phyloP scores from a whole-genome alignment of 2,113 vertebrate genomes.

The Boleophthalmus pectinirostris region DNA sequence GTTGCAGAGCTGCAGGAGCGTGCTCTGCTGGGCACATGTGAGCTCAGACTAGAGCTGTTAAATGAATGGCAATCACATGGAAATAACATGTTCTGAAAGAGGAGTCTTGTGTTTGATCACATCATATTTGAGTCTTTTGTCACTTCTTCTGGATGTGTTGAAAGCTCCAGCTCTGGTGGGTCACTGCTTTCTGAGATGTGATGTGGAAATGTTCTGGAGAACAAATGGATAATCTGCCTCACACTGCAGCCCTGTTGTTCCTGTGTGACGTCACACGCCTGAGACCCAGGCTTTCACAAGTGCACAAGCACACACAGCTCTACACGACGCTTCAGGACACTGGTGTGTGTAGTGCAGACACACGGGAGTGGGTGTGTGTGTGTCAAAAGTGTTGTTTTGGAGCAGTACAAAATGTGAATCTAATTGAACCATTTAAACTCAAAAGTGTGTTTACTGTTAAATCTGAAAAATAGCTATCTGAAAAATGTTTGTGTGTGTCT shows the following conservation, averaged over 20 bases:
- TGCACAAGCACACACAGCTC: background rate
- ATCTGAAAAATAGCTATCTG: too few relatives aligned
- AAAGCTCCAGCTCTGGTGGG: too few relatives aligned
- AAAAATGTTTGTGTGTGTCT: too few relatives aligned
- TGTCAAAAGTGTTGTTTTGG: background rate
- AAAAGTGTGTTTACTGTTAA: background rate
- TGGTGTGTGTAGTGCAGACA: background rate
- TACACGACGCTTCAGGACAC: background rate
- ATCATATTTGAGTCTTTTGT: too few relatives aligned
- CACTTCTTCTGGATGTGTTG: background rate
- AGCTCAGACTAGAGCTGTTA: too few relatives aligned
- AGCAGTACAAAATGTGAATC: background rate
- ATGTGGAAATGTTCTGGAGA: slow-evolving; percentile 38
- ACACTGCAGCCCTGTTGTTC: slow-evolving; percentile 62
- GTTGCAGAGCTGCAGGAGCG: too few relatives aligned
- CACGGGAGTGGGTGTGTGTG: background rate
- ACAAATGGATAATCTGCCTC: slow-evolving; percentile 58
- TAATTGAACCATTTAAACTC: background rate
- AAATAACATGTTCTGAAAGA: too few relatives aligned
- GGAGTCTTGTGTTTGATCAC: too few relatives aligned
- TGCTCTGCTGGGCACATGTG: too few relatives aligned
- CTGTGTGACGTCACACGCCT: slow-evolving; percentile 23
- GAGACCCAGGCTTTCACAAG: slow-evolving; percentile 53
- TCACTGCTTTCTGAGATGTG: background rate
- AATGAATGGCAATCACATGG: too few relatives aligned